A percentile compares a stretch with the other conserved stretches of the same genome.
These are phyloP conservation scores for Sterna hirundo DNA, from an alignment of 2,113 vertebrate genomes.

Conservation along the genomic window DNA sequence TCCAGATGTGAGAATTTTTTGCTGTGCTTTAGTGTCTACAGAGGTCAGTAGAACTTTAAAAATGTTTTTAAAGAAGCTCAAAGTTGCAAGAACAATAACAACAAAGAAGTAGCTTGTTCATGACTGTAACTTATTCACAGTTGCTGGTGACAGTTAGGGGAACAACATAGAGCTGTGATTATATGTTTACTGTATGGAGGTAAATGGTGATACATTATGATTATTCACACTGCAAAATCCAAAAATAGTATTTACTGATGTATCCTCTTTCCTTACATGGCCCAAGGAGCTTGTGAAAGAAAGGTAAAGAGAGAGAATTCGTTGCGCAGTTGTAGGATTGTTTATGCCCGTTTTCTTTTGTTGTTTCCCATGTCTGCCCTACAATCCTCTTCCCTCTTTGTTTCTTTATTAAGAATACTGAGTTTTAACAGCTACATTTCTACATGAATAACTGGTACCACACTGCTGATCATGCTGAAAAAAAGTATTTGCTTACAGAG, in stretches of 20 bases:
- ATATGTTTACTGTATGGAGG: not conserved
- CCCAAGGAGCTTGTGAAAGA: not conserved
- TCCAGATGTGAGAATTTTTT: slow-evolving; percentile 21
- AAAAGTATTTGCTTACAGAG: not conserved
- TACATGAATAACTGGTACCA: not conserved
- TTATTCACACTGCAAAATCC: not conserved
- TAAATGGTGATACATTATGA: not conserved
- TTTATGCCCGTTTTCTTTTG: not conserved
- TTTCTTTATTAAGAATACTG: not conserved
- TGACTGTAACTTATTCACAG: not conserved
- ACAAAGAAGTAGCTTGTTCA: not conserved
- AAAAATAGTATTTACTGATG: not conserved
- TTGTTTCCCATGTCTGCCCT: not conserved
- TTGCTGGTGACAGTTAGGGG: not conserved
- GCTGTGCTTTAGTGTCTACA: slow-evolving; percentile 38
- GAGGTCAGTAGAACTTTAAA: slow-evolving; percentile 62
- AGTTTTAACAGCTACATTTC: not conserved
- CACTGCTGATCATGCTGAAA: not conserved
- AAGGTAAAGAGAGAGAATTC: not conserved
- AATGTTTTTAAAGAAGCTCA: not conserved
- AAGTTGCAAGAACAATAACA: not conserved
- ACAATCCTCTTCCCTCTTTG: not conserved
- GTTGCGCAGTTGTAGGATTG: not conserved
- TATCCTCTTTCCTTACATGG: not conserved
- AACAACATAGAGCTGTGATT: not conserved